A percentile compares a stretch with the other conserved stretches of the same genome.
Evolutionary conservation across 1,140 invertebrate species (phyloP).

Genomic region (Eulimnadia texana): DNA sequence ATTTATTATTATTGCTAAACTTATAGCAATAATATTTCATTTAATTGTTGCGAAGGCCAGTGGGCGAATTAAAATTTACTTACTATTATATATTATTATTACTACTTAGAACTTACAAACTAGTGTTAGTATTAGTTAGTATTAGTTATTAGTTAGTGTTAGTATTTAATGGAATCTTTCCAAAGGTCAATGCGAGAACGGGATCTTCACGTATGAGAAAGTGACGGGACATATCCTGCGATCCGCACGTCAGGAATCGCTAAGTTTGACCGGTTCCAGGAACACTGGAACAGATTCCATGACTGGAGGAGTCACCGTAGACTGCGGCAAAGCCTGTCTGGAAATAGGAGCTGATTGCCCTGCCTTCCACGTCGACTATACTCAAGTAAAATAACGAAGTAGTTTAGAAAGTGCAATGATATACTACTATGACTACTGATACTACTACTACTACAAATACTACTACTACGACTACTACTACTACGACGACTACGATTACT

Average conservation of each 20-base stretch:
- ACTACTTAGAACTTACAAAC: too few relatives aligned
- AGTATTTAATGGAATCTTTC: not conserved
- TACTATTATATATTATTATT: too few relatives aligned
- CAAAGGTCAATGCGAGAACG: constrained; percentile 29
- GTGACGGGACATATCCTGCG: constrained; percentile 33
- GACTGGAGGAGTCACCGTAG: constrained; percentile 30
- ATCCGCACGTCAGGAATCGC: constrained; percentile 30
- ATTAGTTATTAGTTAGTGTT: too few relatives aligned
- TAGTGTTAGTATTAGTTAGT: too few relatives aligned
- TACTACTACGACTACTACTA: too few relatives aligned
- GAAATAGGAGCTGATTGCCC: constrained; percentile 33
- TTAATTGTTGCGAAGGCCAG: too few relatives aligned
- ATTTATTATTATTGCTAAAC: not conserved
- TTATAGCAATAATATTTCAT: too few relatives aligned
- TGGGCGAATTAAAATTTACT: too few relatives aligned
- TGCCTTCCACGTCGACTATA: constrained; percentile 34
- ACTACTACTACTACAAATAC: too few relatives aligned
- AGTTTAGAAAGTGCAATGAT: not conserved
- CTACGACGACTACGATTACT: too few relatives aligned
- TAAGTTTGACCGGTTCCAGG: constrained; percentile 20
- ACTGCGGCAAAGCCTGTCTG: constrained; percentile 27
- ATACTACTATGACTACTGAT: too few relatives aligned
- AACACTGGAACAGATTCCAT: constrained; percentile 21
- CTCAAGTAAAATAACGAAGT: constrained; percentile 21
- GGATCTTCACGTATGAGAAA: constrained; percentile 36